Conservation (phyloP, 2,797 vertebrate species). For the Gymnothorax reevesii region DNA sequence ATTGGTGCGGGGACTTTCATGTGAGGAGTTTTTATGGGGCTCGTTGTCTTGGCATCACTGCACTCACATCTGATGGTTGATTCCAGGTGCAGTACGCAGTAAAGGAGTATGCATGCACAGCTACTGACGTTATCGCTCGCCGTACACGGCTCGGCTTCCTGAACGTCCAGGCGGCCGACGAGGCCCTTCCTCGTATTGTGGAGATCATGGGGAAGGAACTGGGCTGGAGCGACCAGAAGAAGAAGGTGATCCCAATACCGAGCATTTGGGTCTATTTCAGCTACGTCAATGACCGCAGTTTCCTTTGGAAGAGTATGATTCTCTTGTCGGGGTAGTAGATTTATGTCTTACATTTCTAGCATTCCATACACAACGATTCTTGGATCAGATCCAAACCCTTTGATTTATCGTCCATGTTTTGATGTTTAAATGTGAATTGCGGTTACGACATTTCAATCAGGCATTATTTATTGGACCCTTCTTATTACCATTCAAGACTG, state of each 20-base stretch:
- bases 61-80: background rate
- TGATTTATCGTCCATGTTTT: too few relatives aligned
- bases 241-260: slow-evolving; percentile 69
- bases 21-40: background rate
- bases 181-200: slow-evolving; percentile 89
- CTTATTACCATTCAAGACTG: too few relatives aligned
- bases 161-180: slow-evolving; percentile 95
- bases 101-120: slow-evolving; percentile 92
- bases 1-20: background rate
- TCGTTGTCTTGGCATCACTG: too few relatives aligned
- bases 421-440: too few relatives aligned
- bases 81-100: slow-evolving; percentile 88
- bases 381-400: too few relatives aligned
- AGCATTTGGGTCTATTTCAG: background rate
- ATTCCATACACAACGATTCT: too few relatives aligned
- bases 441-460: too few relatives aligned
- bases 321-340: too few relatives aligned
- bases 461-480: too few relatives aligned
- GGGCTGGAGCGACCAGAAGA: slow-evolving; percentile 83
- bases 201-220: slow-evolving; percentile 93
- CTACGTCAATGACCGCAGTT: background rate
- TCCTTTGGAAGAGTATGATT: background rate
- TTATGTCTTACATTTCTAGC: too few relatives aligned
- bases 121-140: slow-evolving; percentile 88
- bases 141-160: slow-evolving; percentile 92